Conservation (phyloP, 2,113 vertebrate genomes). For the Hystrix cristata region DNA sequence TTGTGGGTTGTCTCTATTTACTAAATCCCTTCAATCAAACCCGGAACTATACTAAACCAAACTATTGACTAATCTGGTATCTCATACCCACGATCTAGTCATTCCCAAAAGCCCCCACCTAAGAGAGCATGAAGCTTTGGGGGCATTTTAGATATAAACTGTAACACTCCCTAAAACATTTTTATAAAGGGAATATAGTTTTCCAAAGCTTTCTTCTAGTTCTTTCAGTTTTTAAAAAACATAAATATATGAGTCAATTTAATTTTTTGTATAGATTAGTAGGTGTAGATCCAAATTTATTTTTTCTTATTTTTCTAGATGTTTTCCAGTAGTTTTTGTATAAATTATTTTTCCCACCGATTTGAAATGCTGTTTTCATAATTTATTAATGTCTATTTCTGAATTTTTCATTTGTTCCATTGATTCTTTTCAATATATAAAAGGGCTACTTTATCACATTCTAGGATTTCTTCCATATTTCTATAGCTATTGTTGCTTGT, state of each 20-base stretch:
- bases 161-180: background rate
- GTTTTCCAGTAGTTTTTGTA: background rate
- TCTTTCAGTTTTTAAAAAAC: background rate
- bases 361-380: conserved; percentile 24
- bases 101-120: background rate
- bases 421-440: background rate
- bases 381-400: conserved; percentile 39
- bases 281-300: background rate
- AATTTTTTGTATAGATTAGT: background rate
- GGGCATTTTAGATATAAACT: background rate
- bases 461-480: background rate
- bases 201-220: background rate
- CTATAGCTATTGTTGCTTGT: background rate
- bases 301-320: background rate
- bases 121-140: background rate
- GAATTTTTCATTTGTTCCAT: conserved; percentile 5
- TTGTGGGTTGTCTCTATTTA: background rate
- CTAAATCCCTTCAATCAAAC: background rate
- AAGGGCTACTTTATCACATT: background rate
- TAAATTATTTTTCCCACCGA: background rate
- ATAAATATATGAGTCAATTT: conserved; percentile 5
- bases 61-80: background rate
- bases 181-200: background rate
- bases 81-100: background rate
- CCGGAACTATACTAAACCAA: background rate